Evolutionary conservation across 2,797 vertebrate genomes (phyloP), one percentile per base, ranked within the genome.

Genomic region (Dermochelys coriacea): DNA sequence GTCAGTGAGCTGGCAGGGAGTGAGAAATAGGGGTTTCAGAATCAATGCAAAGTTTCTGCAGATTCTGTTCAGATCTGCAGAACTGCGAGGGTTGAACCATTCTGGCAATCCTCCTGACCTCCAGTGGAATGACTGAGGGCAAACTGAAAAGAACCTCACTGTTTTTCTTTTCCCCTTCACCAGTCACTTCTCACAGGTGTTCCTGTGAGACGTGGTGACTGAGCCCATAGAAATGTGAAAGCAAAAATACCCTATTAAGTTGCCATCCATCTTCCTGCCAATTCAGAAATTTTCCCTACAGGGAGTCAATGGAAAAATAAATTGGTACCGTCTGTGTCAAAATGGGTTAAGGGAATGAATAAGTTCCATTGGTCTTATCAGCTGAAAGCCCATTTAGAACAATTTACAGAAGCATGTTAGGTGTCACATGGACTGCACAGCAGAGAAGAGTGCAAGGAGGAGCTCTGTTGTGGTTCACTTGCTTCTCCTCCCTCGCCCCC

Each of bases 141-240:
- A 64, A 49, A 71, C 68, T 71, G 37, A 71, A 71, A 19, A 71
- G 5, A 3, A 54, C 19, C 64, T 41, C 50, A 3, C 47, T 64
- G 1, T 11, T 11, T 8, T 82, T 27, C 29, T 12, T 16, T 25
- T 23, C 57, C 25, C 14, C 18, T 15, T 5, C 5, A 6, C 16
- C 34, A 21, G 3, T 71, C 37, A 71, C 68, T 71, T 41, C 64
- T 45, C n/a, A 31, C 1, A 3, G 34, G 11, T 19, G 9, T 1
- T 0, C 0, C n/a, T 71, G n/a, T 41, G 37, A 23, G n/a, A 8
- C 6, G 0, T 0, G 2, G 47, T 0, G 25, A 18, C 23, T 9
- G 4, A 37, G 19, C 81, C 31, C 49, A 52, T 8, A 45, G 78
- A 87, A 23, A 19, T 37, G 49, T 12, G 3, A 3, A 0, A 41